Evolutionary conservation across 1,140 invertebrate genomes (phyloP), one percentile per base, ranked within the genome.

Genomic region (Drosophila suzukii): DNA sequence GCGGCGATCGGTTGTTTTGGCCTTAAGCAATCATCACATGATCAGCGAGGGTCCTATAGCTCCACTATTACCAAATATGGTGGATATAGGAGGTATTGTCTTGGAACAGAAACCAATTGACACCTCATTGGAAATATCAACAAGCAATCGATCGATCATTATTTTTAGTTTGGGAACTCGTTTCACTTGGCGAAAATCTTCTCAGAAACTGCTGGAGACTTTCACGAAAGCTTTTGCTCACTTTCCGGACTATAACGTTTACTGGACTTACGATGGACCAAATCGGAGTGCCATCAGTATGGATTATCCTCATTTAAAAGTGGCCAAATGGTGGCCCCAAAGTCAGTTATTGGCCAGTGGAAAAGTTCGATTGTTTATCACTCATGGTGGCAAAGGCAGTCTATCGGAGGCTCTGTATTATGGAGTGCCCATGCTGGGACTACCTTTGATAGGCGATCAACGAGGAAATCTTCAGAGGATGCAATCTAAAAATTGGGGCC

Each of bases 311-410:
- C 96, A 96, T 91, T 92, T 97, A 0, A 92, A 94, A 65, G 77
- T 95, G 1, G 91, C 91, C 41, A 94, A 94, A 47, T 96, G 96
- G 96, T 85, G 96, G 32, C 95, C 96, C 0, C 96, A 97, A 79
- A 94, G 93, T 39, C 95, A 95, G 67, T 92, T 96, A 68, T 81
- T 90, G 17, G 95, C 93, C 41, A 95, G 96, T 91, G 93, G 93
- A 6, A 95, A 95, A 60, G 90, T 95, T 1, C 94, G 93, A 78
- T 93, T 94, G 0, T 96, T 97, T 76, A 94, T 97, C 41, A 95
- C 95, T 1, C 95, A 96, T 72, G 95, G 95, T 12, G 96, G 96
- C 10, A 90, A 95, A 51, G 93, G 95, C 17, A 95, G 96, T 57
- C 91, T 95, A 2, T 94, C 95, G 72, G 96, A 97, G 92, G 94